These are phyloP conservation scores for Sinonovacula constricta DNA, from an alignment of 1,140 invertebrate species.

Conservation along the genomic window DNA sequence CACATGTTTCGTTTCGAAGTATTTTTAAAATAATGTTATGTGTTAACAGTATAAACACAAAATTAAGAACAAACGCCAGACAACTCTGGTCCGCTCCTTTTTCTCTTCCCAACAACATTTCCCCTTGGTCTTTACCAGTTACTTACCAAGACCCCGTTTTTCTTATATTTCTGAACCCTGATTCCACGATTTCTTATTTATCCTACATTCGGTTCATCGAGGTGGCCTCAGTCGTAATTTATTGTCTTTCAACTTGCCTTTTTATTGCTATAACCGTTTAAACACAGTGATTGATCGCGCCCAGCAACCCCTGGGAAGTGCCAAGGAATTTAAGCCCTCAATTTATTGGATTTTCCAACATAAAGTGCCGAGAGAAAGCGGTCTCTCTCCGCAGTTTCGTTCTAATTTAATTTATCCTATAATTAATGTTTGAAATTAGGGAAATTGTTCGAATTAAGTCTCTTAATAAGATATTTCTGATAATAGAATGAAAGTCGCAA, in stretches of 20 bases:
- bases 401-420: conserved; percentile 51
- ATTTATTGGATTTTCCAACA: conserved; percentile 48
- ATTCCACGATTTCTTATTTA: no score
- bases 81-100: no score
- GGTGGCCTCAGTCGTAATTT: no score
- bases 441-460: conserved; percentile 51
- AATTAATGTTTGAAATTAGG: conserved; percentile 54
- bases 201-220: no score
- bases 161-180: no score
- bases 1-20: no score
- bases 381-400: conserved; percentile 23
- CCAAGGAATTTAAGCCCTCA: conserved; percentile 17
- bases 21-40: no score
- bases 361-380: conserved; percentile 11
- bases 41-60: no score
- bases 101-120: no score
- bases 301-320: conserved; percentile 13
- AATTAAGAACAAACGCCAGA: no score
- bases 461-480: conserved; percentile 39
- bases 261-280: conserved; percentile 45
- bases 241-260: conserved; percentile 46
- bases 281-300: conserved; percentile 36
- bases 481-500: conserved; percentile 24
- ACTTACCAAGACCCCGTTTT: no score
- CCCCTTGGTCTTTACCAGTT: no score